These are phyloP conservation scores for Pluvialis apricaria DNA, from an alignment of 2,113 vertebrate species.

Conservation along the genomic window DNA sequence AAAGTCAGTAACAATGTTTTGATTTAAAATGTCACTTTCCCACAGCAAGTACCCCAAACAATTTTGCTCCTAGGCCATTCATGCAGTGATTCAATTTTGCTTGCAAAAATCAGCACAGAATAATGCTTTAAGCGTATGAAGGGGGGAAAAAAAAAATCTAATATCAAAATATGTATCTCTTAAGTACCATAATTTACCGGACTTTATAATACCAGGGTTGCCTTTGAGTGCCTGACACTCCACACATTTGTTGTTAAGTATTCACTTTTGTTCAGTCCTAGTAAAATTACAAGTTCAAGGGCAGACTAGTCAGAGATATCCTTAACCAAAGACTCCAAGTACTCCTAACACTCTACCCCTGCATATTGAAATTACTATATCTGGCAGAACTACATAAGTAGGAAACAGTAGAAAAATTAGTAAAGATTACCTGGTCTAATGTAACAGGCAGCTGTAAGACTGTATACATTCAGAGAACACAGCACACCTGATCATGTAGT, in stretches of 20 bases:
- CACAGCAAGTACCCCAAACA: background rate
- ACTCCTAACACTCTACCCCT: background rate
- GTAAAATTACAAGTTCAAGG: background rate
- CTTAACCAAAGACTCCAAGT: background rate
- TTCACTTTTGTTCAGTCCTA: background rate
- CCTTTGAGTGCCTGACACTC: background rate
- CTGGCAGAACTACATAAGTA: background rate
- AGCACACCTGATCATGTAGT: background rate
- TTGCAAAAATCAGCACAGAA: background rate
- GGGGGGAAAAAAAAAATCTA: background rate
- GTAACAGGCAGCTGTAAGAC: background rate
- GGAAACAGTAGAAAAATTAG: background rate
- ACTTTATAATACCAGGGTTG: background rate
- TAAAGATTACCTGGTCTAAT: background rate
- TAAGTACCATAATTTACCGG: background rate
- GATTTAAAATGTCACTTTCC: slow-evolving; percentile 27
- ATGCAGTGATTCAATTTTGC: background rate
- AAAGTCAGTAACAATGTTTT: slow-evolving; percentile 14
- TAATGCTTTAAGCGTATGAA: background rate
- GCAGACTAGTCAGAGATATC: background rate
- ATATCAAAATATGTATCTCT: background rate
- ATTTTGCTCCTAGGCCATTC: background rate
- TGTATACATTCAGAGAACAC: background rate
- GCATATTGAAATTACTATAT: background rate
- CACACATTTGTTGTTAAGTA: background rate